Percentiles rank a stretch among this genome's conserved stretches.
Evolutionary conservation across 2,797 vertebrate genomes (phyloP).

Genomic region (Sebastes baramenuke): DNA sequence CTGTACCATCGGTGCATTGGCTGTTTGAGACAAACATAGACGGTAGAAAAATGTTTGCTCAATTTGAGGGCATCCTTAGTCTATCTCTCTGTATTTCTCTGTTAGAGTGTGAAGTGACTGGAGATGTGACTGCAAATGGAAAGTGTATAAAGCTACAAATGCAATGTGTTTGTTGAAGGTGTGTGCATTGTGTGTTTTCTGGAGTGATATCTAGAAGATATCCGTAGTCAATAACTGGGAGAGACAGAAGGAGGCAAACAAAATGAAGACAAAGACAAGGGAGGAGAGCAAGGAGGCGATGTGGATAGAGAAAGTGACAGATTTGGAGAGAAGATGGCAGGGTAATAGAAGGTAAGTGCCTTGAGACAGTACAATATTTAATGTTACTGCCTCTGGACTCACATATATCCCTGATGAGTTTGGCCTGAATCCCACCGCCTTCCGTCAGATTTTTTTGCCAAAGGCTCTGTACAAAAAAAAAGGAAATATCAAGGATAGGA

Average conservation of each 20-base stretch:
- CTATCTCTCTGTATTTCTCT: neutral
- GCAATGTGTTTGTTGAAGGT: neutral
- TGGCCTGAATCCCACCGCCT: conserved; percentile 49
- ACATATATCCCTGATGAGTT: conserved; percentile 56
- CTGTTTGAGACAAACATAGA: neutral
- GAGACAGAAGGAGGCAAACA: neutral
- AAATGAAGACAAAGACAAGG: neutral
- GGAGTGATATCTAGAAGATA: neutral
- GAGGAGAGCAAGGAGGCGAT: neutral
- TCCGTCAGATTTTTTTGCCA: conserved; percentile 25
- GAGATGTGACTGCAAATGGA: neutral
- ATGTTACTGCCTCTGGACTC: conserved; percentile 47
- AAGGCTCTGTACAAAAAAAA: neutral
- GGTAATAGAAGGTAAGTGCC: conserved; percentile 40
- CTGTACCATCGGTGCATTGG: neutral
- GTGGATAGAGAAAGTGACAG: conserved; percentile 16
- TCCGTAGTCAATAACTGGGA: neutral
- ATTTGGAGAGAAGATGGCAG: conserved; percentile 27
- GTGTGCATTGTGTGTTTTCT: neutral
- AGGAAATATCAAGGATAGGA: conserved; percentile 26
- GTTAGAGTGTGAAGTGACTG: neutral
- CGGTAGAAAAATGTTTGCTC: neutral
- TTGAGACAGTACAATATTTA: conserved; percentile 54
- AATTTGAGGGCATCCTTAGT: neutral
- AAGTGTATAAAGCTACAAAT: neutral